Percentiles rank a stretch among this genome's conserved stretches.
Evolutionary conservation across 2,888 invertebrate species (phyloP).

Genomic region (Nymphalis c-album): DNA sequence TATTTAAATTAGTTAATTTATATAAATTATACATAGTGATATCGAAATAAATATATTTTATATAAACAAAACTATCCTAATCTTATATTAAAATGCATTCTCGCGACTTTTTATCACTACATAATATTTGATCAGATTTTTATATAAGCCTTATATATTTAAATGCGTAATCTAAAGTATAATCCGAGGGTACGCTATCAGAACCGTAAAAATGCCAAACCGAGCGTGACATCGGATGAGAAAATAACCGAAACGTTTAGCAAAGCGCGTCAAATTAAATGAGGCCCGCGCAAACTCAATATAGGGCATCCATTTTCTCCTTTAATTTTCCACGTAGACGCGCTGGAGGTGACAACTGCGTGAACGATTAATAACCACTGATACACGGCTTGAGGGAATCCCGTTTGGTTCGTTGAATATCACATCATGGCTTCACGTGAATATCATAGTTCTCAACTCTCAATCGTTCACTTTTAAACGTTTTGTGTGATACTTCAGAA

Average conservation of each 20-base stretch:
- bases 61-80: too few species aligned
- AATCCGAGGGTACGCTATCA: slow-evolving; percentile 9
- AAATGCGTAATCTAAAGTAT: slow-evolving; percentile 13
- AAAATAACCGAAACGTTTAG: slow-evolving; percentile 35
- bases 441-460: not conserved
- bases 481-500: too few species aligned
- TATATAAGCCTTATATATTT: not conserved
- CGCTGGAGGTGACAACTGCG: slow-evolving; percentile 31
- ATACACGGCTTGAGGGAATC: slow-evolving; percentile 12
- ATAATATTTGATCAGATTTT: not conserved
- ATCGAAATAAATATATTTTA: too few species aligned
- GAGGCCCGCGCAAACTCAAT: slow-evolving; percentile 32
- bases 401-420: slow-evolving; percentile 17
- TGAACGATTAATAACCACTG: slow-evolving; percentile 26
- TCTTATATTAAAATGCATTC: too few species aligned
- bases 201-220: slow-evolving; percentile 20
- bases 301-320: slow-evolving; percentile 28
- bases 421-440: not conserved
- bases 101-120: too few species aligned
- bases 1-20: too few species aligned
- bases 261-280: slow-evolving; percentile 39
- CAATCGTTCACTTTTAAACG: not conserved
- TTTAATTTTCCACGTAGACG: slow-evolving; percentile 40
- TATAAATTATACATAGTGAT: too few species aligned
- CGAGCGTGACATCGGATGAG: slow-evolving; percentile 28